Percentiles rank a stretch among this genome's conserved stretches.
Evolutionary conservation across 2,113 vertebrate genomes (phyloP).

Genomic region (Tympanuchus pallidicinctus): DNA sequence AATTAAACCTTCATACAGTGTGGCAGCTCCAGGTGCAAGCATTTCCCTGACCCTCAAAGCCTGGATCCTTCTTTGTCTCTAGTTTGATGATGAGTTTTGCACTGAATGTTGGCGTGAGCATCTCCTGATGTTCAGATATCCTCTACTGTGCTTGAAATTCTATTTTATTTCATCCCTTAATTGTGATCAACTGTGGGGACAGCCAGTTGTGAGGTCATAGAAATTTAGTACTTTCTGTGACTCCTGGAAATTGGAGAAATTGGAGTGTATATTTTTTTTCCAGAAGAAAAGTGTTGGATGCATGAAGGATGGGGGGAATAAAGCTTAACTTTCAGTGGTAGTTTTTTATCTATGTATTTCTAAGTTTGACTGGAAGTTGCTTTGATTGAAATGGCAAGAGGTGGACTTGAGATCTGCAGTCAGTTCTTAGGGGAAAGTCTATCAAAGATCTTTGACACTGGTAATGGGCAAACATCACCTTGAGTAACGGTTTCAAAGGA

Average conservation of each 20-base stretch:
- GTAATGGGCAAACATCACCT: background rate
- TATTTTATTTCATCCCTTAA: background rate
- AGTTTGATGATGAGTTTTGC: no score
- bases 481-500: background rate
- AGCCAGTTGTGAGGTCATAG: background rate
- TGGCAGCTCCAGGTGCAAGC: no score
- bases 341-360: background rate
- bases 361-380: background rate
- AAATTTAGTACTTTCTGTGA: background rate
- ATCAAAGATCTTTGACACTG: background rate
- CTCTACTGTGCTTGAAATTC: background rate
- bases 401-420: background rate
- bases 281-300: background rate
- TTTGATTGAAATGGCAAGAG: background rate
- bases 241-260: background rate
- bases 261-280: background rate
- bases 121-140: background rate
- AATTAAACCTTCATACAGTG: accelerated
- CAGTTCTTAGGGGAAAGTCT: background rate
- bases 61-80: background rate
- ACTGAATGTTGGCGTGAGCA: background rate
- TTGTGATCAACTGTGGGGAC: background rate
- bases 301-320: background rate
- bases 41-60: no score
- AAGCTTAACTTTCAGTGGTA: background rate